A percentile compares a stretch with the other conserved stretches of the same genome.
Evolutionary conservation across 2,113 vertebrate species (phyloP).

Genomic region (Perognathus longimembris): DNA sequence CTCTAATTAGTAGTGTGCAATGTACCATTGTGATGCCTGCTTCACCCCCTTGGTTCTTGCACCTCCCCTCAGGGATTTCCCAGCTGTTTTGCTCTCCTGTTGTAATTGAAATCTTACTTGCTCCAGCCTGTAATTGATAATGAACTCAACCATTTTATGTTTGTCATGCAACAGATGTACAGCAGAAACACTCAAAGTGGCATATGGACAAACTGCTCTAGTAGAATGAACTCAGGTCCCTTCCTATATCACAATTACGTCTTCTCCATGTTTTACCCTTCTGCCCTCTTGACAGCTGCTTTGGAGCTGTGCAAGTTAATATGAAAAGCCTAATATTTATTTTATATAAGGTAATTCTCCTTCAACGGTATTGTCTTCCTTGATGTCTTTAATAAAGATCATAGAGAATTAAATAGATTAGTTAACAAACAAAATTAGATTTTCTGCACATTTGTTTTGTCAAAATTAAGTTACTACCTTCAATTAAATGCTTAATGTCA

Average conservation of each 20-base stretch:
- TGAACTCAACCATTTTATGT: conserved; percentile 87
- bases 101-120: conserved; percentile 90
- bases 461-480: neutral
- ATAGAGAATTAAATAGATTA: neutral
- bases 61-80: conserved; percentile 84
- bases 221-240: conserved; percentile 66
- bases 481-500: conserved; percentile 34
- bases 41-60: conserved; percentile 83
- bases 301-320: neutral
- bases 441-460: neutral
- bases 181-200: conserved; percentile 74
- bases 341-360: neutral
- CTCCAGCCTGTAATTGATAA: conserved; percentile 89
- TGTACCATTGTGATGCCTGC: conserved; percentile 82
- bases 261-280: conserved; percentile 29
- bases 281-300: conserved; percentile 13
- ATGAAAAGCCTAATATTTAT: neutral
- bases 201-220: conserved; percentile 84
- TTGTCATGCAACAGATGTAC: conserved; percentile 87
- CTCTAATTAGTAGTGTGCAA: conserved; percentile 85
- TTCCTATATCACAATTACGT: conserved; percentile 48
- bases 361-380: neutral
- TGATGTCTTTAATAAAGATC: rapidly evolving
- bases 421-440: neutral
- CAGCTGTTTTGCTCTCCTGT: conserved; percentile 88